Evolutionary conservation across 2,113 vertebrate species (phyloP).

Genomic region (Cryptomyrus ogoouensis): DNA sequence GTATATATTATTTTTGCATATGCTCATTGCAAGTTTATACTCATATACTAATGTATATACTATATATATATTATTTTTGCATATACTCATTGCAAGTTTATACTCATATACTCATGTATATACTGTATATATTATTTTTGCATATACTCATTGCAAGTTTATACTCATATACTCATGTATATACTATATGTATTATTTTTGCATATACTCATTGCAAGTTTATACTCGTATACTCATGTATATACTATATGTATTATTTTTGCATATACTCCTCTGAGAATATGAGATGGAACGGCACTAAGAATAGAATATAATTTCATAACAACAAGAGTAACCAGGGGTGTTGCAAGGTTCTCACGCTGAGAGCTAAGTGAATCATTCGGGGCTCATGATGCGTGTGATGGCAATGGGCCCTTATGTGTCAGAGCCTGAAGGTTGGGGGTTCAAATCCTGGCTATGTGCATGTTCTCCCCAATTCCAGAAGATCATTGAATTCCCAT

Average conservation of each 20-base stretch:
- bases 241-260: no score
- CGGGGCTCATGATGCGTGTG: not conserved
- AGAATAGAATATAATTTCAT: not conserved
- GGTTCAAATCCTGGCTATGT: not conserved
- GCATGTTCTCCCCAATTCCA: not conserved
- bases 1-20: not conserved
- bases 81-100: not conserved
- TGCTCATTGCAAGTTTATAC: not conserved
- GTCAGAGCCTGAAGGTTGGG: not conserved
- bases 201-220: not conserved
- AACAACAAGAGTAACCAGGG: not conserved
- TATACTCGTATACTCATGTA: no score
- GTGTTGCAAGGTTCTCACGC: not conserved
- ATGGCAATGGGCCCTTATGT: not conserved
- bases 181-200: not conserved
- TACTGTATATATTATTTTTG: not conserved
- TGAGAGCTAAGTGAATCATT: not conserved
- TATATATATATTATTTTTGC: not conserved
- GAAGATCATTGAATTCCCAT: not conserved
- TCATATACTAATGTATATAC: no score
- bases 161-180: no score
- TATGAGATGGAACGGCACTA: not conserved
- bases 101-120: no score
- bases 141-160: not conserved
- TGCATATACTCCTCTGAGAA: not conserved